A percentile compares a stretch with the other conserved stretches of the same genome.
Evolutionary conservation across 2,797 vertebrate genomes (phyloP).

Genomic region (Rhinella marina): DNA sequence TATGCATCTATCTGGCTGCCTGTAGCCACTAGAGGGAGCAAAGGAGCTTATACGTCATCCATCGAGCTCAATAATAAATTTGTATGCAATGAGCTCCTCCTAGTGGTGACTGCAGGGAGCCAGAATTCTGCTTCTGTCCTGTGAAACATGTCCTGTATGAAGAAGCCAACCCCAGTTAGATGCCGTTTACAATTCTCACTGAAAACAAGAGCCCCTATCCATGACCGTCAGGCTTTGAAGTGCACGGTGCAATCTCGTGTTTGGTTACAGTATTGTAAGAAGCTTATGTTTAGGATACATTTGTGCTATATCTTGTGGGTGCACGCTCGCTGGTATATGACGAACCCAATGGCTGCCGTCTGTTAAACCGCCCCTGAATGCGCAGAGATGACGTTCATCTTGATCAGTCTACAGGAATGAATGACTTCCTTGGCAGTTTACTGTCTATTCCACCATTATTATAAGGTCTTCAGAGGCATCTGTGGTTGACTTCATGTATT

Average conservation of each 20-base stretch:
- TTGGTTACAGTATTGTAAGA: constrained; percentile 15
- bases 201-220: constrained; percentile 3
- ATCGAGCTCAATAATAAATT: too few relatives aligned
- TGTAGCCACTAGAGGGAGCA: too few relatives aligned
- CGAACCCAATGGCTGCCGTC: neutral
- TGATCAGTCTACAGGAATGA: too few relatives aligned
- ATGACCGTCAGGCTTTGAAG: constrained; percentile 6
- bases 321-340: neutral
- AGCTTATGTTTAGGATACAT: constrained; percentile 28
- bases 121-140: too few relatives aligned
- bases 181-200: neutral
- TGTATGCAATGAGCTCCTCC: too few relatives aligned
- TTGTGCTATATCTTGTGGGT: neutral
- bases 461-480: neutral
- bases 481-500: neutral
- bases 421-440: neutral
- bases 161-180: neutral
- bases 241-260: neutral
- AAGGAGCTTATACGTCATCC: too few relatives aligned
- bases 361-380: constrained; percentile 10
- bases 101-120: too few relatives aligned
- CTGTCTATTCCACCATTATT: neutral
- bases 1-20: too few relatives aligned
- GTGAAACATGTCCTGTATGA: too few relatives aligned
- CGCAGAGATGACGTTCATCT: neutral